These are phyloP conservation scores for Gnathonemus longibarbis DNA, from an alignment of 2,113 vertebrate species.

Conservation along the genomic window DNA sequence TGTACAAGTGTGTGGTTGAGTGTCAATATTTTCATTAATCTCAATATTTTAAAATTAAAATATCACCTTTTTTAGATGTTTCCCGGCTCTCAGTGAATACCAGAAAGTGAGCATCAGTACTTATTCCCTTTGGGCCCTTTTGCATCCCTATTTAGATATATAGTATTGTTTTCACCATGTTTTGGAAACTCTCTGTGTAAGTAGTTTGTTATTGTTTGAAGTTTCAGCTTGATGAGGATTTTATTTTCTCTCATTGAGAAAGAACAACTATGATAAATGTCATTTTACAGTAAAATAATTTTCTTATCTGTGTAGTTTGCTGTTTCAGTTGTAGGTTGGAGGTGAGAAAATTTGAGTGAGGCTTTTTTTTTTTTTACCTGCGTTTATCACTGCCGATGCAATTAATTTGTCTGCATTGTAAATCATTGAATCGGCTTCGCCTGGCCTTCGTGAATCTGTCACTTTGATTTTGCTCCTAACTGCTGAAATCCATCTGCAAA, in stretches of 20 bases:
- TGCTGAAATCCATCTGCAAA: constrained; percentile 29
- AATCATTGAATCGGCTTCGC: neutral
- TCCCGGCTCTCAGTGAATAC: neutral
- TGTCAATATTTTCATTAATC: neutral
- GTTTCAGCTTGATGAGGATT: neutral
- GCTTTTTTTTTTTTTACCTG: neutral
- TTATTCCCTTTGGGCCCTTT: neutral
- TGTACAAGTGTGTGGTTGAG: neutral
- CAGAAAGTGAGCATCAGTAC: neutral
- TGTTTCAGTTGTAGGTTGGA: no score
- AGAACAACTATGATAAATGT: neutral
- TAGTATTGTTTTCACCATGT: neutral
- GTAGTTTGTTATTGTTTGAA: neutral
- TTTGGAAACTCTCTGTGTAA: neutral
- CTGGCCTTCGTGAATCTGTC: constrained; percentile 17
- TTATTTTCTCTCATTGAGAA: neutral
- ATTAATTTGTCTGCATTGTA: neutral
- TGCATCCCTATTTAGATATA: neutral
- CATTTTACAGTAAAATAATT: neutral
- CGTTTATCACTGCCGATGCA: neutral
- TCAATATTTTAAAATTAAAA: neutral
- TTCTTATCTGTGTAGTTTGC: neutral
- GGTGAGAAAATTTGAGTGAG: neutral
- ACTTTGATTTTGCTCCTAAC: constrained; percentile 27
- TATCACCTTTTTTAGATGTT: neutral